Base-by-base conservation (phyloP, 2,797 vertebrate genomes). In the Clarias pachynema region DNA sequence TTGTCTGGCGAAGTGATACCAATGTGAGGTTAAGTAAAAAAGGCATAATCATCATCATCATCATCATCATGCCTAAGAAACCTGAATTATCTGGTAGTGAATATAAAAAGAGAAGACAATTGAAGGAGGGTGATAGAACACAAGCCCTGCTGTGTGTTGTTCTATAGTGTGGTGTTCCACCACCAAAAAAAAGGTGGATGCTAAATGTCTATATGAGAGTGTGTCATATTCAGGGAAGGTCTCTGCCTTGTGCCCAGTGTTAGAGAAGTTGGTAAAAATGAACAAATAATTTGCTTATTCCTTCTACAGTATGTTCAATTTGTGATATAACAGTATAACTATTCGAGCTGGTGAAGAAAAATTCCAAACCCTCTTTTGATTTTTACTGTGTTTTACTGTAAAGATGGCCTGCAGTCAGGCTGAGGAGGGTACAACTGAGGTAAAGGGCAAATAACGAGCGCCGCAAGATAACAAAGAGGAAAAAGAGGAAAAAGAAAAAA, bases 301-400 rank as follows among this genome's bases (percentile, higher is more conserved):
- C 26, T n/a, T 20, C 7, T 85, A 65, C 40, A 56, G n/a, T 31
- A 56, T 49, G 26, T 34, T 31, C 8, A 75, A 34, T 22, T 53
- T 31, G 73, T 75, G 16, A 14, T 22, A 29, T 31, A 22, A 77
- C 26, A 77, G 74, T 57, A 34, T 31, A 77, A 10, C 74, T 20
- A 9, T 59, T 53, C 9, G 12, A 20, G 74, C 31, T 56, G 29
- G 72, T 24, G 24, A 82, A 82, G 3, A 79, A 82, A 29, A 86
- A 80, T 62, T 69, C 66, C 65, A 86, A 81, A 86, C 44, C 34
- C 60, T 81, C 86, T 84, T 83, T 84, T 37, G 37, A 80, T 87
- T 90, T 63, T 89, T 69, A 81, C 82, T 87, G 37, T 90, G 84
- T 92, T 94, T 94, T 94, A 94, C 92, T 95, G 91, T 94, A 94